phyloP scores from a whole-genome alignment of 2,113 vertebrate genomes.

The Paramisgurnus dabryanus region DNA sequence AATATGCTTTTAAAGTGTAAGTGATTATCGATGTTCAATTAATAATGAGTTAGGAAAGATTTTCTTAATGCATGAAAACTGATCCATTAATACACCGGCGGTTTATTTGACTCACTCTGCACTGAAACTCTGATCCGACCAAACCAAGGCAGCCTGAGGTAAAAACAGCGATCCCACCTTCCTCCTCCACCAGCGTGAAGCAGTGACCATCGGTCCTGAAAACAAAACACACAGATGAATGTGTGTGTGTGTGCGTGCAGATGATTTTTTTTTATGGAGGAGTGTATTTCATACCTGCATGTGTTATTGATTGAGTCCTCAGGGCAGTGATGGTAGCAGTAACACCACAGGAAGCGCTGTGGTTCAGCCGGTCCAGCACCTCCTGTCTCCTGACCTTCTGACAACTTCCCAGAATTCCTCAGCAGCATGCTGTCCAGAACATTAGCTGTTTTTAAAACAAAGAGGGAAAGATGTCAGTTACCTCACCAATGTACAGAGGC shows the following conservation, averaged over 20 bases:
- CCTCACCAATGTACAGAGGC: no score
- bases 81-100: no score
- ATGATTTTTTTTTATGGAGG: not conserved
- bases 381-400: constrained; percentile 77
- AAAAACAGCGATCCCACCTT: constrained; percentile 81
- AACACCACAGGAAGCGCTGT: constrained; percentile 83
- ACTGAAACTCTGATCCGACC: constrained; percentile 93
- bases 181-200: constrained; percentile 95
- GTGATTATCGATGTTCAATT: no score
- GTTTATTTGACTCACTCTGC: constrained; percentile 81
- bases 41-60: no score
- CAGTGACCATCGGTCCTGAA: constrained; percentile 93
- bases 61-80: no score
- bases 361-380: constrained; percentile 80
- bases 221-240: constrained; percentile 22
- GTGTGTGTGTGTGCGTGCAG: constrained; percentile 13
- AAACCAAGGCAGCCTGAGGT: constrained; percentile 92
- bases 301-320: constrained; percentile 91
- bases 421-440: constrained; percentile 85
- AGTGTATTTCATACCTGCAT: constrained; percentile 80
- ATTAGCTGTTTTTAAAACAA: constrained; percentile 66
- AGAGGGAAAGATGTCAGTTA: not conserved
- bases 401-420: constrained; percentile 82
- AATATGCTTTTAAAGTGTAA: no score
- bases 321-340: constrained; percentile 92